Base-by-base conservation (phyloP, 1,140 invertebrate genomes). In the Wasmannia auropunctata region DNA sequence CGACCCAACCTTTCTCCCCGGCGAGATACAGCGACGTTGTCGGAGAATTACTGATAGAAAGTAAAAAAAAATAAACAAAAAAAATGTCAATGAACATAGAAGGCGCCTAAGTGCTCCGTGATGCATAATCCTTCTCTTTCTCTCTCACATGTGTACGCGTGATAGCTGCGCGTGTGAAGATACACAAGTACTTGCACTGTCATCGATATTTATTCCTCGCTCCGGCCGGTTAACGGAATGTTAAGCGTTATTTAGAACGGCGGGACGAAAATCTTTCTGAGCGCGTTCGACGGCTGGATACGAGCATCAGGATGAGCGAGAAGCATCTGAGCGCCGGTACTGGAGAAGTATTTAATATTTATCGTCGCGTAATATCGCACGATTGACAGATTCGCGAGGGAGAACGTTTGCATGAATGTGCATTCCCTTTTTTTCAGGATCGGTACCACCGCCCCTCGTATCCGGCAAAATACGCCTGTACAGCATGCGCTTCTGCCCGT, bases 401-500 rank as follows among this genome's bases (percentile, higher is more conserved):
- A n/a, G n/a, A 40, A 85, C 34, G 22, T 85, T 25, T 1, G n/a
- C n/a, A 67, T 1, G 6, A 51, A 67, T 3, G 3, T 22, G 4
- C 2, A 76, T 87, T 87, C 3, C 85, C n/a, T n/a, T 87, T 86
- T 92, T 28, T 93, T 84, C 93, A 98, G 97, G 97, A 56, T 96
- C 96, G 2, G 88, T 93, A 2, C 96, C 96, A 5, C 97, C 97
- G 0, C 95, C 97, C 2, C 86, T 96, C 0, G 92, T 95, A 37
- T 94, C 95, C 86, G 98, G 97, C 6, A 97, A 97, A 92, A 91
- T 98, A 56, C 96, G 98, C 1, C 93, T 99, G 0, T 99, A 98
- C 93, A 98, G 97, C 70, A 99, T 98, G 98, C 96, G 98, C 86
- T 99, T 97, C 93, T 99, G 98, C 93, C 98, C 98, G 0, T 99